Evolutionary conservation across 2,888 invertebrate genomes (phyloP), one percentile per base, ranked within the genome.

Genomic region (Acronicta aceris): DNA sequence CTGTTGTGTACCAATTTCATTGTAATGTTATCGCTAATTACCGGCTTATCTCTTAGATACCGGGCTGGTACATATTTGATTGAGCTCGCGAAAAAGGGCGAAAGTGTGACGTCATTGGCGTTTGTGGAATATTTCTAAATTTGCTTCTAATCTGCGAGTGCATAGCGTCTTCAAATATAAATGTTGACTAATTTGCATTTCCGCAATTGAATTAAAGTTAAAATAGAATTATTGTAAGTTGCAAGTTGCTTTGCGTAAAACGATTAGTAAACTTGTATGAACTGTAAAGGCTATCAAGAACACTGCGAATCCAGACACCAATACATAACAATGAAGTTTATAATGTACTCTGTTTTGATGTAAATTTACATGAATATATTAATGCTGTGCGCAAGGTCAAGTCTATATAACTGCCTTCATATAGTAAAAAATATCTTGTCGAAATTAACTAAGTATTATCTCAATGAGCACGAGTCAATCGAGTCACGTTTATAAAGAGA

Each of bases 11-110:
- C 54, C 1, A 48, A 51, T 60, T 58, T 59, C 38, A 59, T 61
- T 77, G 60, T 66, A 48, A 47, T 63, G 65, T 45, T 74, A 77
- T 74, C 78, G 56, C 53, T 74, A 70, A 77, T 74, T 64, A 59
- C 36, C 10, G n/a, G 38, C n/a, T 64, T 77, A 77, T 77, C 70
- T 51, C n/a, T 15, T 13, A 55, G 65, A 77, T 77, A 65, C 38
- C 27, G 13, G 15, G 9, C 46, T 42, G 74, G 73, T 76, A 72
- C 36, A 27, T 25, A 10, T 33, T 57, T 49, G 42, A 54, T 59
- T 61, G 36, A 30, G 49, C 13, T 54, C 41, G 47, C 36, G 47
- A 68, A 57, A 62, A 45, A 47, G 46, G 56, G 64, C 60, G 69
- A 59, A 61, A 63, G 51, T 67, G 52, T 67, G 56, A 66, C 57